A percentile compares a stretch with the other conserved stretches of the same genome.
Conservation (phyloP, 2,888 invertebrate species). For the Temnothorax ravouxi region DNA sequence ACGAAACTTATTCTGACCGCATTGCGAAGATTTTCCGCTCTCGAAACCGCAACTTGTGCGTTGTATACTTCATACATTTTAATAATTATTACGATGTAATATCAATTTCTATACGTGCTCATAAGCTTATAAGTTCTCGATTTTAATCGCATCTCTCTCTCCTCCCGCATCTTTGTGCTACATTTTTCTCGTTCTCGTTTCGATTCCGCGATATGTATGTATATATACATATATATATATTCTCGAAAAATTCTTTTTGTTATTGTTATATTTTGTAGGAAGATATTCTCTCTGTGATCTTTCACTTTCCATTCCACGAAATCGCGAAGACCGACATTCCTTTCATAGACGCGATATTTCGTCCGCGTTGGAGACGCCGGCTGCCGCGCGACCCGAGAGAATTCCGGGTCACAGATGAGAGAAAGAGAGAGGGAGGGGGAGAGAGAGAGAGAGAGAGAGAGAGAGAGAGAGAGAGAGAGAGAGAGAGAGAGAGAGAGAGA, state of each 20-base stretch:
- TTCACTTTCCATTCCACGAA: slow-evolving; percentile 8
- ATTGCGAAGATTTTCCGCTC: neutral
- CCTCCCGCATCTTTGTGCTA: too few species aligned
- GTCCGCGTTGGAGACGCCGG: slow-evolving; percentile 21
- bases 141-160: slow-evolving; percentile 1
- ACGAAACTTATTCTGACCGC: slow-evolving; percentile 24
- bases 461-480: too few species aligned
- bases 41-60: neutral
- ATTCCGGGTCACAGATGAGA: slow-evolving; percentile 30
- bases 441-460: neutral
- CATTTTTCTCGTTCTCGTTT: too few species aligned
- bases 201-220: too few species aligned
- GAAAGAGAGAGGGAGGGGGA: neutral
- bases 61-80: neutral
- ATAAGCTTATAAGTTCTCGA: neutral
- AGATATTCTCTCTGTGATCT: slow-evolving; percentile 15
- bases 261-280: neutral
- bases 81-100: slow-evolving; percentile 1
- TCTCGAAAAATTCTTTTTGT: slow-evolving; percentile 9
- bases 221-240: neutral
- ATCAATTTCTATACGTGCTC: slow-evolving; percentile 17
- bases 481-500: too few species aligned
- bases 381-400: neutral
- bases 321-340: slow-evolving; percentile 24
- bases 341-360: slow-evolving; percentile 37